Percentiles rank a stretch among this genome's conserved stretches.
Conservation (phyloP, 2,888 invertebrate species). For the Acronicta psi region DNA sequence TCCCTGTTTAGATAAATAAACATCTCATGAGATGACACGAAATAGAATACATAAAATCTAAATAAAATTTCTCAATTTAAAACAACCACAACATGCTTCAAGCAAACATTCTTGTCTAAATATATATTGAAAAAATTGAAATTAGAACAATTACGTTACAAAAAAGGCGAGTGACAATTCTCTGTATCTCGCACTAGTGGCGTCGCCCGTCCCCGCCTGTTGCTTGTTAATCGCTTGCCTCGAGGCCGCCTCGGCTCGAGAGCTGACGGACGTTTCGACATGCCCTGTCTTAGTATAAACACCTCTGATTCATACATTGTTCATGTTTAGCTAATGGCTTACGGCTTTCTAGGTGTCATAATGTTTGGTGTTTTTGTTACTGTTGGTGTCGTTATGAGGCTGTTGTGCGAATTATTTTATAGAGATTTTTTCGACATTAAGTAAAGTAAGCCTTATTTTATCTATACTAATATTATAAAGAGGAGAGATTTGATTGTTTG, state of each 20-base stretch:
- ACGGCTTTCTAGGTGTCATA: conserved; percentile 70
- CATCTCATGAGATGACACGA: background rate
- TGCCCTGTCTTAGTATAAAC: conserved; percentile 74
- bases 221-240: conserved; percentile 68
- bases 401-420: conserved; percentile 32
- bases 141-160: conserved; percentile 51
- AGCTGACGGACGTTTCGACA: conserved; percentile 80
- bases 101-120: conserved; percentile 23
- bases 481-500: too few species aligned
- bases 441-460: conserved; percentile 4
- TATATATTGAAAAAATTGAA: conserved; percentile 40
- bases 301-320: conserved; percentile 80
- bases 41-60: background rate
- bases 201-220: conserved; percentile 61
- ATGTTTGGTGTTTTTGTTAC: conserved; percentile 53
- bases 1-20: conserved; percentile 24
- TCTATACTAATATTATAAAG: too few species aligned
- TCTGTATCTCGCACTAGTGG: conserved; percentile 47
- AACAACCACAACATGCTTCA: background rate
- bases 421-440: conserved; percentile 8
- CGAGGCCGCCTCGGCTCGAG: conserved; percentile 61
- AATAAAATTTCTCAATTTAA: conserved; percentile 1
- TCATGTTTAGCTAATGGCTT: conserved; percentile 73
- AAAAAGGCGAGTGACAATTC: conserved; percentile 40
- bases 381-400: conserved; percentile 27